A percentile compares a stretch with the other conserved stretches of the same genome.
These are phyloP conservation scores for Amphiprion clarkii DNA, from an alignment of 2,797 vertebrate genomes.

Conservation along the genomic window DNA sequence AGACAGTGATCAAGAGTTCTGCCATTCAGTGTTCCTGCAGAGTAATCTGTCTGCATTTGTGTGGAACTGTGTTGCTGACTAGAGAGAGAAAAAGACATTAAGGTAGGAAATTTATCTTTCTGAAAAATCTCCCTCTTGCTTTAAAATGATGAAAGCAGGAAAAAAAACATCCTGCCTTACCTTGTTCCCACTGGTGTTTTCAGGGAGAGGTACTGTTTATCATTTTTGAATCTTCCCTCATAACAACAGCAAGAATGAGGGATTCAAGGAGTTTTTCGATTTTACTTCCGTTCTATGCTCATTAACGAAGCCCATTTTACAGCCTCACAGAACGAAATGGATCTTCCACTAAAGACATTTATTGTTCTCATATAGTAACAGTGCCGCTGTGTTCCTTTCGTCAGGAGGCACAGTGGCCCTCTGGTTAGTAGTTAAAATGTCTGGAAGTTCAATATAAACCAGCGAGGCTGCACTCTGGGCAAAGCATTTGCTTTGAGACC, in stretches of 20 bases:
- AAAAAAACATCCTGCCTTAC: conserved; percentile 25
- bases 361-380: conserved; percentile 50
- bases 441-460: conserved; percentile 49
- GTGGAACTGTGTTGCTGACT: conserved; percentile 46
- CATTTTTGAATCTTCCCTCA: conserved; percentile 30
- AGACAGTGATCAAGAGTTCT: conserved; percentile 68
- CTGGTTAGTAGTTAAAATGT: conserved; percentile 59
- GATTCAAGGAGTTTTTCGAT: conserved; percentile 38
- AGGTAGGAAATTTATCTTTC: conserved; percentile 50
- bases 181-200: conserved; percentile 43
- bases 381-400: conserved; percentile 23
- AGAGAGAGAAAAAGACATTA: conserved; percentile 45
- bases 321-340: conserved; percentile 21
- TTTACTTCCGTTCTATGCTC: conserved; percentile 24
- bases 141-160: conserved; percentile 41
- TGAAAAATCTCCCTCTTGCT: conserved; percentile 49
- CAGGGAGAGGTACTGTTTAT: conserved; percentile 32
- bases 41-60: conserved; percentile 62
- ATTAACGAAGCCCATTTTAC: conserved; percentile 45
- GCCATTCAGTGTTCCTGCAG: conserved; percentile 49
- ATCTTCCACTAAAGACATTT: conserved; percentile 42
- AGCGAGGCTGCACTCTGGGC: conserved; percentile 22
- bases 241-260: conserved; percentile 30
- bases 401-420: conserved; percentile 22
- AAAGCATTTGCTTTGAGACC: conserved; percentile 34